Evolutionary conservation across 2,888 invertebrate species (phyloP), one percentile per base, ranked within the genome.

Genomic region (Amphipyra berbera): DNA sequence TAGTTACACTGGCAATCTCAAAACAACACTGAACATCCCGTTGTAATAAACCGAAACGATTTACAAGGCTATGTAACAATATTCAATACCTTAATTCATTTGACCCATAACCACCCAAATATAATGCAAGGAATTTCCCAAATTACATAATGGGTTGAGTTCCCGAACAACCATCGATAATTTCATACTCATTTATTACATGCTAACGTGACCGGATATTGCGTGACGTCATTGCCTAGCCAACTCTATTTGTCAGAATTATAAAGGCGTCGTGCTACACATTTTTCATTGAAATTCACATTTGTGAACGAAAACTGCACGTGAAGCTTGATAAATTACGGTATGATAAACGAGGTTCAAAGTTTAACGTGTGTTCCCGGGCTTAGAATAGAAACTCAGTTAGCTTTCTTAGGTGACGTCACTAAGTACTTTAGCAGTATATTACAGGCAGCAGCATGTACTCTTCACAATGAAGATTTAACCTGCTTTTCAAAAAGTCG

Each of bases 211-310:
- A 37, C 41, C 61, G 56, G 56, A 56, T 55, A 52, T 69, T 13
- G 61, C 73, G 70, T 69, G 66, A 73, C 74, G 53, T 70, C 49
- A 66, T n/a, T 63, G 56, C 53, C 52, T 58, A 58, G 47, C 61
- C 44, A 35, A 54, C 58, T 55, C 40, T 40, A 68, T 53, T 72
- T 68, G 62, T 57, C 49, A 54, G 37, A 70, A 61, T 52, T 60
- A 41, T 40, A 60, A 58, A 46, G 21, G 42, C 33, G 54, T n/a
- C 38, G 13, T 40, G 15, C 59, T 52, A 56, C n/a, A 47, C 13
- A 65, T 61, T 68, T 64, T 59, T 56, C 68, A 68, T 46, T 53
- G 33, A 60, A 58, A 64, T 58, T 54, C 54, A 53, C 46, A 49
- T 68, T 73, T 61, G 57, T 64, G 38, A 61, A 56, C 41, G 40